Base-by-base conservation (phyloP, 2,888 invertebrate species). In the Cetonia aurata region DNA sequence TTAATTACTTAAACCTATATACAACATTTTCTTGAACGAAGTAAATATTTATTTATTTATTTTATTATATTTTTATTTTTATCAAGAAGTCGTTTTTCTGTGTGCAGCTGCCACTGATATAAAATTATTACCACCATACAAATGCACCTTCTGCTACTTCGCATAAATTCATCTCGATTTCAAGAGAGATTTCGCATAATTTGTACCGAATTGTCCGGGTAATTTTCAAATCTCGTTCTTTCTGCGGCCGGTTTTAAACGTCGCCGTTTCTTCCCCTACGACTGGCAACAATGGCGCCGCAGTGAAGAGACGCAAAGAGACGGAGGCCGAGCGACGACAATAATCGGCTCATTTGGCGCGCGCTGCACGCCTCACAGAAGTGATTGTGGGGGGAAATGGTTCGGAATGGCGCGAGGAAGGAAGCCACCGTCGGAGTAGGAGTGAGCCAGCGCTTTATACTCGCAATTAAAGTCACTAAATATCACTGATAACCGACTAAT, bases 341-440 rank as follows among this genome's bases (percentile, higher is more conserved):
- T 57, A 68, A 68, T 68, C 68, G 68, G 80, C 81, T 81, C 80
- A 79, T 79, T 81, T 71, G 70, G 79, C 80, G 80, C 80, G 80
- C 80, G 56, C 67, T 71, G 67, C 62, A 65, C 62, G 67, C 68
- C 60, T 59, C 78, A 79, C 80, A 81, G 81, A 80, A 81, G 79
- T 81, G 82, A 82, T 82, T 81, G 81, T 80, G 82, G 79, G 82
- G 80, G 82, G 80, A 83, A 83, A 83, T 82, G 81, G 82, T 78
- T 82, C 79, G 82, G 81, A 83, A 83, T 78, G 80, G 80, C 75
- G 78, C 75, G 75, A 81, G 82, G 82, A 82, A 83, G 82, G 82
- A 83, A 83, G 78, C 82, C 70, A 62, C 44, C 68, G 79, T 75
- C 75, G 79, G 79, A 80, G 50, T 79, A 77, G 73, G 76, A 74